Conservation (phyloP, 2,113 vertebrate genomes). For the Peromyscus maniculatus region DNA sequence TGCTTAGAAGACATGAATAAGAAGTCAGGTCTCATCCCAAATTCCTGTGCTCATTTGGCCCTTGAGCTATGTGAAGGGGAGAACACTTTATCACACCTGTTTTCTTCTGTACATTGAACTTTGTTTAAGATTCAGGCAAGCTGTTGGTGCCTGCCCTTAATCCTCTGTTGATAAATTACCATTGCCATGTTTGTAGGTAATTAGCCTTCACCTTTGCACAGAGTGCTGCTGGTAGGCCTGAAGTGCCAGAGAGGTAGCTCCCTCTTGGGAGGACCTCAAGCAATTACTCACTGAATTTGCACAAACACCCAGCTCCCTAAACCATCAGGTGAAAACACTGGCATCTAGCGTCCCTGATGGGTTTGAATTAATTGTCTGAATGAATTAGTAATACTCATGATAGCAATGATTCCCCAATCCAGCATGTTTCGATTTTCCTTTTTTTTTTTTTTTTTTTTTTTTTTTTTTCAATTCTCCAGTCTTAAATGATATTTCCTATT, state of each 20-base stretch:
- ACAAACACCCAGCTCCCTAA: neutral
- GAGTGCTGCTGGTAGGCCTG: neutral
- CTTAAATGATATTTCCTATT: neutral
- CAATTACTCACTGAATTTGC: neutral
- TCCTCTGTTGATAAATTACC: neutral
- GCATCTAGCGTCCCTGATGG: neutral
- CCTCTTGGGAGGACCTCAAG: neutral
- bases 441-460: too few species aligned
- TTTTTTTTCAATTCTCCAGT: neutral
- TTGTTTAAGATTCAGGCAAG: neutral
- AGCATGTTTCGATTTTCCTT: neutral
- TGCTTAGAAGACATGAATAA: neutral
- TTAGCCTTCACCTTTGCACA: neutral
- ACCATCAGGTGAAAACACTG: neutral
- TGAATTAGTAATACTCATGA: neutral
- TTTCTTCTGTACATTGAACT: neutral
- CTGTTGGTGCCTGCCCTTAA: neutral
- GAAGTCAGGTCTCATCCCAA: conserved; percentile 7
- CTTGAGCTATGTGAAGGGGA: neutral
- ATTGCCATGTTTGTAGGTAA: neutral
- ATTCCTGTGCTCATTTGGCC: neutral
- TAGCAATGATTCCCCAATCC: neutral
- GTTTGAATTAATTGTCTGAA: neutral
- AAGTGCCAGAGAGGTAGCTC: neutral
- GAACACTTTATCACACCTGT: neutral